A percentile compares a stretch with the other conserved stretches of the same genome.
Conservation (phyloP, 2,797 vertebrate genomes). For the Sebastes reedi region DNA sequence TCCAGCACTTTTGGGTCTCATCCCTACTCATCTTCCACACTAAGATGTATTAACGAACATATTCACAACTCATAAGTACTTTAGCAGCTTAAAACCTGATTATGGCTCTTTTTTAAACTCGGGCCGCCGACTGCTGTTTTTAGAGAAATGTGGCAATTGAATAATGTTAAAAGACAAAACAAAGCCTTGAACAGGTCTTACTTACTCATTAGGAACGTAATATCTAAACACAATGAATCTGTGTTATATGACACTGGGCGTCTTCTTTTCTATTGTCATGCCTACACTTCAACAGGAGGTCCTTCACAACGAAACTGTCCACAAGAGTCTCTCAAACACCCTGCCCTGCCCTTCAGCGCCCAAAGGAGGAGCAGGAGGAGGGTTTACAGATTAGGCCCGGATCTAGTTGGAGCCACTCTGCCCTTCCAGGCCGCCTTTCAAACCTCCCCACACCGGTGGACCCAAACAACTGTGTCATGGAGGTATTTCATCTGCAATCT, state of each 20-base stretch:
- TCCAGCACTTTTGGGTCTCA: conserved; percentile 88
- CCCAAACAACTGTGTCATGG: conserved; percentile 80
- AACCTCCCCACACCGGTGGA: conserved; percentile 46
- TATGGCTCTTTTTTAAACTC: conserved; percentile 77
- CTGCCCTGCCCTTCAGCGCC: conserved; percentile 39
- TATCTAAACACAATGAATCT: conserved; percentile 23
- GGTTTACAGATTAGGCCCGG: conserved; percentile 70
- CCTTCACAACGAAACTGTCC: not conserved
- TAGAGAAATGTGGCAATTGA: conserved; percentile 10
- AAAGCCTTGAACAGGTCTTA: not conserved
- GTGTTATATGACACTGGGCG: not conserved
- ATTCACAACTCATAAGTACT: conserved; percentile 89
- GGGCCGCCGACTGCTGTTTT: conserved; percentile 19
- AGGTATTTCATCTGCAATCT: conserved; percentile 85
- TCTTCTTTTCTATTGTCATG: not conserved
- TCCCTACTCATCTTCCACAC: conserved; percentile 88
- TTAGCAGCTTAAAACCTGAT: conserved; percentile 90
- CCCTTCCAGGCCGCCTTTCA: conserved; percentile 57
- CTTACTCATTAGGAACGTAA: conserved; percentile 29
- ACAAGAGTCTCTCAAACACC: conserved; percentile 6
- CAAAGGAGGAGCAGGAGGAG: conserved; percentile 42
- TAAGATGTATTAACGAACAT: conserved; percentile 90
- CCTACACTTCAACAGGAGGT: conserved; percentile 2
- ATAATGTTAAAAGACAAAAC: conserved; percentile 25
- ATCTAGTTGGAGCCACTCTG: conserved; percentile 62